These are phyloP conservation scores for Eolophus roseicapilla DNA, from an alignment of 2,113 vertebrate species.

Conservation along the genomic window DNA sequence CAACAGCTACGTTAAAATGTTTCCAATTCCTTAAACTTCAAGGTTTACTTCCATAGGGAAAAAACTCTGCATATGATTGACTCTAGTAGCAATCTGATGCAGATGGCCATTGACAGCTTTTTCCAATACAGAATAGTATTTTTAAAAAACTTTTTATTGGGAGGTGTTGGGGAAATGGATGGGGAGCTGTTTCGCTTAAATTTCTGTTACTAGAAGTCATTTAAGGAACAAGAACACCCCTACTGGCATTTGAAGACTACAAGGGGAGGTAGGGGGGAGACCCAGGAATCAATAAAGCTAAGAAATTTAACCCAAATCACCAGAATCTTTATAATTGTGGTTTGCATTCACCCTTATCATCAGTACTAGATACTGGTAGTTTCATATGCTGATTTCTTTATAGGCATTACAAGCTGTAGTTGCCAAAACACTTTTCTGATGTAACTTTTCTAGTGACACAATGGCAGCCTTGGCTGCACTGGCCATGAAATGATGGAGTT, in stretches of 20 bases:
- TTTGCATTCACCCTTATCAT: background rate
- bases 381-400: background rate
- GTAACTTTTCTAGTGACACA: background rate
- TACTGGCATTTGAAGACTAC: background rate
- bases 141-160: background rate
- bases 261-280: background rate
- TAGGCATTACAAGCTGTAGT: background rate
- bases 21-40: background rate
- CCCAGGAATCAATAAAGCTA: background rate
- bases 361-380: background rate
- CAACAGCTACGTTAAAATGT: background rate
- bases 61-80: background rate
- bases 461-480: background rate
- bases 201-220: background rate
- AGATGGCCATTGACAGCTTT: background rate
- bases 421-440: background rate
- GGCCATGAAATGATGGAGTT: background rate
- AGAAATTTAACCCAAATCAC: background rate
- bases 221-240: background rate
- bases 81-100: background rate
- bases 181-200: background rate
- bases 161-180: background rate
- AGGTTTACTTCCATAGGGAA: background rate
- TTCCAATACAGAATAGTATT: background rate
- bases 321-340: background rate